These are phyloP conservation scores for Magallana angulata DNA, from an alignment of 1,140 invertebrate species.

Conservation along the genomic window DNA sequence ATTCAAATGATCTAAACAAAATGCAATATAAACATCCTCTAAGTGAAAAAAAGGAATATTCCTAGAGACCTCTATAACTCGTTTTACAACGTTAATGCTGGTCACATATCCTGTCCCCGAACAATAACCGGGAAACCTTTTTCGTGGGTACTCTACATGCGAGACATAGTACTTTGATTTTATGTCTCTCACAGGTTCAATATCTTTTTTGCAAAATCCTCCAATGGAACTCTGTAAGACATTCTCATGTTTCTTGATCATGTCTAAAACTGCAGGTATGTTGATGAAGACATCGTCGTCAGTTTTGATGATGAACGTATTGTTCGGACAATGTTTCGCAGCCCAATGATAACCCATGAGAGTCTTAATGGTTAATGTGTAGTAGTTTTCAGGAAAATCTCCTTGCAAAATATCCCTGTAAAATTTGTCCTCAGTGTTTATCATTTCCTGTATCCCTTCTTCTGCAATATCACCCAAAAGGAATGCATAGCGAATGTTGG, in stretches of 20 bases:
- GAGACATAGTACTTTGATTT: constrained; percentile 79
- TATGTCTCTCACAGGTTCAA: constrained; percentile 66
- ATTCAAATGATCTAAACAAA: constrained; percentile 63
- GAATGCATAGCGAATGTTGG: constrained; percentile 52
- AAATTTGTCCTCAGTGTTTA: constrained; percentile 81
- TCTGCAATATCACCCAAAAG: constrained; percentile 43
- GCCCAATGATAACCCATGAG: constrained; percentile 90
- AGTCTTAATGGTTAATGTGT: constrained; percentile 92
- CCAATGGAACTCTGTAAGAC: constrained; percentile 47
- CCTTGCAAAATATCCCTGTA: constrained; percentile 88
- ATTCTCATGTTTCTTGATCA: constrained; percentile 29
- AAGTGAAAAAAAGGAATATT: constrained; percentile 76
- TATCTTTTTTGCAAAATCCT: constrained; percentile 50
- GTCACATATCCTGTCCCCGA: constrained; percentile 79
- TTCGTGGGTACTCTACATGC: constrained; percentile 71
- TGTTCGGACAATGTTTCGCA: constrained; percentile 81
- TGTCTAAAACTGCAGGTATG: constrained; percentile 52
- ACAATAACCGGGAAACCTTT: constrained; percentile 78
- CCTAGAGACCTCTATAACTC: constrained; percentile 71
- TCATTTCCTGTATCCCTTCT: background rate
- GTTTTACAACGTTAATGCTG: constrained; percentile 73
- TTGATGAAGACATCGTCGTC: constrained; percentile 82
- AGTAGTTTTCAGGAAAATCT: constrained; percentile 88
- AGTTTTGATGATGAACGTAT: constrained; percentile 76
- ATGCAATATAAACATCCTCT: constrained; percentile 79